Evolutionary conservation across 2,797 vertebrate genomes (phyloP).

Genomic region (Enteromius argenteus): DNA sequence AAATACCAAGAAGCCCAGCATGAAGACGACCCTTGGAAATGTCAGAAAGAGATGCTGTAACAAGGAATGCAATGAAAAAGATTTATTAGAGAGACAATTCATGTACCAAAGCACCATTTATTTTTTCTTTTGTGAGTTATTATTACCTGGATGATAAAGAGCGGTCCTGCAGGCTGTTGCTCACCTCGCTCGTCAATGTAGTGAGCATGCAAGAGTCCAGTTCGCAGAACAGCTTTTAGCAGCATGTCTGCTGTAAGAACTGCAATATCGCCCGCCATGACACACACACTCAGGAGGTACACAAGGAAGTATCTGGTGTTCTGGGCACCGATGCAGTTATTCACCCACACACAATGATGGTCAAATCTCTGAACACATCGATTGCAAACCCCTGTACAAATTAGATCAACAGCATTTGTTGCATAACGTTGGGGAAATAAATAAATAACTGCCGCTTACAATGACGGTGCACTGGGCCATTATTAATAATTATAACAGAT

Average conservation of each 20-base stretch:
- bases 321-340: slow-evolving; percentile 92
- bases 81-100: neutral
- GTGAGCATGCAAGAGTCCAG: slow-evolving; percentile 76
- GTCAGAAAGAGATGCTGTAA: slow-evolving; percentile 92
- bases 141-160: slow-evolving; percentile 87
- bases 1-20: slow-evolving; percentile 92
- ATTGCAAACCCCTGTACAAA: slow-evolving; percentile 84
- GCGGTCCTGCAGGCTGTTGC: slow-evolving; percentile 74
- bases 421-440: neutral
- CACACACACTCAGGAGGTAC: slow-evolving; percentile 85
- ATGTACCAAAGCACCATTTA: neutral
- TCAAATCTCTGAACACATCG: slow-evolving; percentile 92
- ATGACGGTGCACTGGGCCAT: neutral
- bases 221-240: slow-evolving; percentile 78
- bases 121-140: neutral
- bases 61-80: neutral
- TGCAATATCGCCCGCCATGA: slow-evolving; percentile 77
- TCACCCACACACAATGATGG: slow-evolving; percentile 97
- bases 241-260: slow-evolving; percentile 80
- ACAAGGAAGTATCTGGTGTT: slow-evolving; percentile 87
- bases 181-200: slow-evolving; percentile 83
- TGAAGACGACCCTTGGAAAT: slow-evolving; percentile 92
- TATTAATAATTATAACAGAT: neutral
- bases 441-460: neutral
- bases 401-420: slow-evolving; percentile 13